A percentile compares a stretch with the other conserved stretches of the same genome.
phyloP scores from a whole-genome alignment of 2,888 invertebrate species.

The Ophioninae sp. region DNA sequence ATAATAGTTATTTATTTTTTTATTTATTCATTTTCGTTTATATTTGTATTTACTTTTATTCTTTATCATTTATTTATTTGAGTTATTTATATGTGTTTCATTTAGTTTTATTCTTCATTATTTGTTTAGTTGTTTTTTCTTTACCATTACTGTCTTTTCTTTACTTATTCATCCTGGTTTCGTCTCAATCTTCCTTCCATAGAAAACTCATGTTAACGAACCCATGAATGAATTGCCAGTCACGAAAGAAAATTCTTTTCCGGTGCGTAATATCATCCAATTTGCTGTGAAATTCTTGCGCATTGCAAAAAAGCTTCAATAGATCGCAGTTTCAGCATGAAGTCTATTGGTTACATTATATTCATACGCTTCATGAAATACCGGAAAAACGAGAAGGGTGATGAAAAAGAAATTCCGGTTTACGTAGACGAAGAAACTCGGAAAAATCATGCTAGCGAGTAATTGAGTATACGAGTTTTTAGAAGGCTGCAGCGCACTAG shows the following conservation, averaged over 20 bases:
- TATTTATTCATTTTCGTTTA: no score
- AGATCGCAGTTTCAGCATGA: conserved; percentile 9
- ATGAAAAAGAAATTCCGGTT: neutral
- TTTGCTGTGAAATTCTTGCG: conserved; percentile 7
- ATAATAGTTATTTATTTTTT: no score
- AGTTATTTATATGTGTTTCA: no score
- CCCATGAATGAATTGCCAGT: neutral
- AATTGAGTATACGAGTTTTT: conserved; percentile 11
- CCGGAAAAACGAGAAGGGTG: neutral
- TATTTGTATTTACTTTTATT: no score
- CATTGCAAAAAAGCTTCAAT: neutral
- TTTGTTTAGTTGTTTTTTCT: no score
- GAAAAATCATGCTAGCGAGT: conserved; percentile 18
- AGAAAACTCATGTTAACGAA: neutral
- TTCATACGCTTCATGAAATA: conserved; percentile 21
- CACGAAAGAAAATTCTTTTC: neutral
- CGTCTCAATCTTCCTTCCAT: no score
- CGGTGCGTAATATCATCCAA: neutral
- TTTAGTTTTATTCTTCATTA: no score
- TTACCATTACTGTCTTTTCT: no score
- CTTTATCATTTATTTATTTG: no score
- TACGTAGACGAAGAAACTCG: conserved; percentile 5
- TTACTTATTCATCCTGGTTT: neutral
- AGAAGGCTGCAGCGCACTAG: neutral
- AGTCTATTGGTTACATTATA: conserved; percentile 13